Percentiles rank a stretch among this genome's conserved stretches.
Conservation (phyloP, 2,888 invertebrate genomes). For the Keiferia lycopersicella region DNA sequence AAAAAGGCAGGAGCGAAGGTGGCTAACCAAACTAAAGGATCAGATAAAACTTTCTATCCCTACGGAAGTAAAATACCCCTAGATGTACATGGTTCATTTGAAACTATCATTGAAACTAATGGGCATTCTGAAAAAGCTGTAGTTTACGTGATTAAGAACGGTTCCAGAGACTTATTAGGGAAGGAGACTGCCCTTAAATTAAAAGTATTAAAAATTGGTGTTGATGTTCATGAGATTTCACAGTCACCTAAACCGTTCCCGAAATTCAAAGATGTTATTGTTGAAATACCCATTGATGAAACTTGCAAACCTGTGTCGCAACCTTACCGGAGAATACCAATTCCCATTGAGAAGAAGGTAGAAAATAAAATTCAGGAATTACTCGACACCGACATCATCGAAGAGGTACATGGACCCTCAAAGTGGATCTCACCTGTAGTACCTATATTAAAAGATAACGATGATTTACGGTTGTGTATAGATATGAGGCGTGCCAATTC, state of each 20-base stretch:
- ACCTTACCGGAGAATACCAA: conserved; percentile 10
- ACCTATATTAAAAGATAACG: too few species aligned
- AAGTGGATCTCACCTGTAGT: too few species aligned
- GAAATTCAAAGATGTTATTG: neutral
- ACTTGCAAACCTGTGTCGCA: conserved; percentile 6
- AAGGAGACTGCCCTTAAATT: conserved; percentile 13
- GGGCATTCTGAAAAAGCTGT: neutral
- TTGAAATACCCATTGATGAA: conserved; percentile 10
- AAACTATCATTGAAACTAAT: conserved; percentile 1
- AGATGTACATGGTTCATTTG: neutral
- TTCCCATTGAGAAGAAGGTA: conserved; percentile 28
- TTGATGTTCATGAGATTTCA: conserved; percentile 5
- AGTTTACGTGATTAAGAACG: neutral
- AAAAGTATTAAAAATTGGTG: conserved; percentile 20
- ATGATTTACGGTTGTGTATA: too few species aligned
- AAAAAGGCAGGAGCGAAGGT: neutral
- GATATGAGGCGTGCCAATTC: too few species aligned
- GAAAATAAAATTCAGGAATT: too few species aligned
- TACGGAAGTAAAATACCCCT: neutral
- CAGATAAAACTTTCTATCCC: neutral
- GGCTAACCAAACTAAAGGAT: neutral
- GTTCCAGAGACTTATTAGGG: conserved; percentile 10
- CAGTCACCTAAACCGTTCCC: neutral
- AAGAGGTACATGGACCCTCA: too few species aligned
- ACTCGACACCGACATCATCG: too few species aligned